These are phyloP conservation scores for Aramus guarauna DNA, from an alignment of 2,113 vertebrate species.

Conservation along the genomic window DNA sequence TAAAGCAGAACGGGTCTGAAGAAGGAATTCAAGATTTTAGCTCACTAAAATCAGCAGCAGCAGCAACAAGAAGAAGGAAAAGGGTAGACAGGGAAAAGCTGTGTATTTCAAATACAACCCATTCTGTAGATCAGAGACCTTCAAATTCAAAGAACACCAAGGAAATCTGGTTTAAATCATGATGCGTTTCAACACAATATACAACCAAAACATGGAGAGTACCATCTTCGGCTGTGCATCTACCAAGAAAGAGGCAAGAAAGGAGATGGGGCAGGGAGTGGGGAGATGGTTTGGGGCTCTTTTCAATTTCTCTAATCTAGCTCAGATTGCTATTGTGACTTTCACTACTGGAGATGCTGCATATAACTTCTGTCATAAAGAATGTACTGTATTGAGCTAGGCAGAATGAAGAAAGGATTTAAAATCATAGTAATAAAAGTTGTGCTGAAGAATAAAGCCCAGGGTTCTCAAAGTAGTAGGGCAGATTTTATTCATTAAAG, in stretches of 20 bases:
- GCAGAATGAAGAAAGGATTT: neutral
- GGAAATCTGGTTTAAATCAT: neutral
- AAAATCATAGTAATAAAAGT: neutral
- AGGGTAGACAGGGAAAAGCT: neutral
- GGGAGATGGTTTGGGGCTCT: neutral
- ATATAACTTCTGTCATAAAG: neutral
- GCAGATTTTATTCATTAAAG: neutral
- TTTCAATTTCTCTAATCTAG: neutral
- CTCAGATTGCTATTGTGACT: neutral
- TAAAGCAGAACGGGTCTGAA: neutral
- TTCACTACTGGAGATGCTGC: neutral
- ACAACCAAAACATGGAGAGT: neutral
- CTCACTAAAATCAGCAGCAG: neutral
- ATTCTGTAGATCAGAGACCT: neutral
- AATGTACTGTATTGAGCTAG: neutral
- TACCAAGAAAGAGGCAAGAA: neutral
- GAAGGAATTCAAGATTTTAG: neutral
- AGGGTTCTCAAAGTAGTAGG: neutral
- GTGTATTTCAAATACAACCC: neutral
- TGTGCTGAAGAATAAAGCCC: neutral
- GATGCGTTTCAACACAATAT: neutral
- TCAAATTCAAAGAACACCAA: neutral
- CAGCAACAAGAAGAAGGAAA: neutral
- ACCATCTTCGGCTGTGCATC: neutral
- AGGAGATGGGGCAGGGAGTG: rapidly evolving